Conservation (phyloP, 2,888 invertebrate genomes). For the Neocrepidodera transversa region DNA sequence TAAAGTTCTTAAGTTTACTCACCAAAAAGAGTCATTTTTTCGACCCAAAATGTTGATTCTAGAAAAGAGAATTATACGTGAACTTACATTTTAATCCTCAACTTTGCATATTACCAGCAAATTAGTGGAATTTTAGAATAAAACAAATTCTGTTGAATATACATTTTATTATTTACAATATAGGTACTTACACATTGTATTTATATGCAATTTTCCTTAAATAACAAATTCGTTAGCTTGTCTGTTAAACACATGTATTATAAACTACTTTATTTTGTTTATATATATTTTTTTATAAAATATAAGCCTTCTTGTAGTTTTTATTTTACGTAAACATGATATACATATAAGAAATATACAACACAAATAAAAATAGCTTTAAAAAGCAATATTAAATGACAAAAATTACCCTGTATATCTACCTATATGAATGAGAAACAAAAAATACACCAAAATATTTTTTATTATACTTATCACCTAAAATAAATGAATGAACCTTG, state of each 20-base stretch:
- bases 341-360: background rate
- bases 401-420: constrained; percentile 18
- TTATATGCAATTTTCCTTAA: constrained; percentile 7
- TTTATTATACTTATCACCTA: too few relatives aligned
- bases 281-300: constrained; percentile 9
- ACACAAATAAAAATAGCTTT: background rate
- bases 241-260: background rate
- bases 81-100: too few relatives aligned
- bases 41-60: too few relatives aligned
- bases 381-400: background rate
- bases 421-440: constrained; percentile 5
- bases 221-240: constrained; percentile 7
- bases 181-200: background rate
- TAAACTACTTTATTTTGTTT: background rate
- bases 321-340: background rate
- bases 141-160: background rate
- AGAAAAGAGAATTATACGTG: too few relatives aligned
- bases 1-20: too few relatives aligned
- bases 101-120: too few relatives aligned
- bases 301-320: constrained; percentile 2
- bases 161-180: constrained; percentile 6
- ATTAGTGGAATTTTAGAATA: too few relatives aligned
- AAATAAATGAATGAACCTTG: too few relatives aligned
- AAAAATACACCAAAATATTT: background rate
- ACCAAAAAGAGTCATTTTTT: too few relatives aligned